Evolutionary conservation across 2,888 invertebrate species (phyloP).

Genomic region (Latrodectus hesperus): DNA sequence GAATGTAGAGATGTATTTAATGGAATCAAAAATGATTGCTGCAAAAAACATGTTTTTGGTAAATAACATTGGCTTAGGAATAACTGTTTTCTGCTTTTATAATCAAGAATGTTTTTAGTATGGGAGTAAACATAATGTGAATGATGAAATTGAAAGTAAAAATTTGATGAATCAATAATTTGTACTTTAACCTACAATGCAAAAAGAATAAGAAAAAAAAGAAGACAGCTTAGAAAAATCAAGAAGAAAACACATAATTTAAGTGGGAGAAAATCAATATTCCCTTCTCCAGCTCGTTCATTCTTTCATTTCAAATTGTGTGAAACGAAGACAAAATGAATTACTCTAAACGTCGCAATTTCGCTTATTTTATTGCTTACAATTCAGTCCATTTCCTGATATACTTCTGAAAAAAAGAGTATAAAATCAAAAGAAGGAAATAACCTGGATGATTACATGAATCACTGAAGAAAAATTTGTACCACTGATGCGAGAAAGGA

Average conservation of each 20-base stretch:
- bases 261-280: slow-evolving; percentile 42
- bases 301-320: slow-evolving; percentile 46
- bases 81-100: no score
- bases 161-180: slow-evolving; percentile 59
- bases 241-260: not conserved
- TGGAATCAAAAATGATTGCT: not conserved
- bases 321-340: slow-evolving; percentile 57
- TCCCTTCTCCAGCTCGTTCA: slow-evolving; percentile 15
- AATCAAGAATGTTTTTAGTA: no score
- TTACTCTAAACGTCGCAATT: slow-evolving; percentile 44
- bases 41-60: not conserved
- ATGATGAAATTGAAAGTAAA: not conserved
- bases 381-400: slow-evolving; percentile 43
- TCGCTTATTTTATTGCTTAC: slow-evolving; percentile 43
- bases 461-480: slow-evolving; percentile 45
- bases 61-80: not conserved
- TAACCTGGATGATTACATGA: slow-evolving; percentile 49
- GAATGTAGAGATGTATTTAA: not conserved
- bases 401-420: slow-evolving; percentile 16
- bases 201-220: slow-evolving; percentile 1
- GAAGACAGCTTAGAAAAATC: not conserved
- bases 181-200: slow-evolving; percentile 35
- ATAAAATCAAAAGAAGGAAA: slow-evolving; percentile 10
- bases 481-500: slow-evolving; percentile 6
- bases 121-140: not conserved